Percentiles rank a stretch among this genome's conserved stretches.
These are phyloP conservation scores for Drosophila melanogaster DNA, from an alignment of 1,140 invertebrate species.

Conservation along the genomic window DNA sequence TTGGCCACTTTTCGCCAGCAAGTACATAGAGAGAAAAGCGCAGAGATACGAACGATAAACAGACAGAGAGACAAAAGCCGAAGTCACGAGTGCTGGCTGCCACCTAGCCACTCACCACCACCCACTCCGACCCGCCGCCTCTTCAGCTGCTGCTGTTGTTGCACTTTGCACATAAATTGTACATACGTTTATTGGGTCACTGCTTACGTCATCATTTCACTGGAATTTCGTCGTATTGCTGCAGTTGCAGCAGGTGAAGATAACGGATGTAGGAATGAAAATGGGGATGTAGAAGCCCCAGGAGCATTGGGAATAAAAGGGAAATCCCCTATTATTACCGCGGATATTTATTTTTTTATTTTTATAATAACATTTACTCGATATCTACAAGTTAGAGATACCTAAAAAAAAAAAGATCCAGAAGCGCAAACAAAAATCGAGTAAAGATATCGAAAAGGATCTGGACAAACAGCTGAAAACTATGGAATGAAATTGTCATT, in stretches of 20 bases:
- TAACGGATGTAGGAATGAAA: constrained; percentile 5
- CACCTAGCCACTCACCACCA: constrained; percentile 33
- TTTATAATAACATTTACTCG: constrained; percentile 51
- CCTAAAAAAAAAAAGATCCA: constrained; percentile 19
- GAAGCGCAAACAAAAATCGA: no score
- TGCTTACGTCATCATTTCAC: constrained; percentile 75
- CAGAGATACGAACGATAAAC: constrained; percentile 51
- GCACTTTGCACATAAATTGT: constrained; percentile 48
- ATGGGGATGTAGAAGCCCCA: constrained; percentile 4
- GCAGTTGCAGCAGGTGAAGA: constrained; percentile 15
- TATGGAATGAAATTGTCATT: no score
- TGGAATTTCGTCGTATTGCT: constrained; percentile 63
- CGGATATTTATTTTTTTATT: constrained; percentile 37
- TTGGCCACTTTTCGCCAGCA: constrained; percentile 76
- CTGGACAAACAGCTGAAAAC: background rate
- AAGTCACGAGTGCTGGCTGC: constrained; percentile 60
- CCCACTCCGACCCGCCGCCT: background rate
- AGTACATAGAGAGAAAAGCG: constrained; percentile 34
- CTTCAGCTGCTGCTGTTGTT: constrained; percentile 30
- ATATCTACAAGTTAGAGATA: constrained; percentile 36
- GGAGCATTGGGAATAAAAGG: background rate
- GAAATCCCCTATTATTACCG: no score
- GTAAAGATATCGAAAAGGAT: background rate
- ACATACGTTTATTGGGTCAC: constrained; percentile 74
- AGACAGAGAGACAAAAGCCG: constrained; percentile 68